Percentiles rank a stretch among this genome's conserved stretches.
phyloP scores from a whole-genome alignment of 2,113 vertebrate species.

The Hippocampus abdominalis region DNA sequence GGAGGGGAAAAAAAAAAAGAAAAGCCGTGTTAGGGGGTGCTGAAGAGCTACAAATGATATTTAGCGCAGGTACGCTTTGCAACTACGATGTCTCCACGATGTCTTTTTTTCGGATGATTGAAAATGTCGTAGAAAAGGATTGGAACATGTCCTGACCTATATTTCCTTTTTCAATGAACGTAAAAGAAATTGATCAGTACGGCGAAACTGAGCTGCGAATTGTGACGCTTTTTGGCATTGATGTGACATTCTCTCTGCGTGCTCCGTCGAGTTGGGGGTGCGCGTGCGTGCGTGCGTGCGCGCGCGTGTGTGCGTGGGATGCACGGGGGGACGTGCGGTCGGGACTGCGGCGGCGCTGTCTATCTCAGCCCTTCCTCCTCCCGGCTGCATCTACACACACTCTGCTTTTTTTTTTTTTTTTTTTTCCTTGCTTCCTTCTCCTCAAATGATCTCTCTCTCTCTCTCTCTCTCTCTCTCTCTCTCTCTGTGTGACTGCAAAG shows the following conservation, averaged over 20 bases:
- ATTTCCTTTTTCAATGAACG: too few species aligned
- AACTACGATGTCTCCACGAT: too few species aligned
- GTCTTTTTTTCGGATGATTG: too few species aligned
- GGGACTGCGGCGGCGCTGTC: slow-evolving; percentile 55
- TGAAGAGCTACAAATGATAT: too few species aligned
- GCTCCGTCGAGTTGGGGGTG: neutral
- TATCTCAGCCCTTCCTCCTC: slow-evolving; percentile 25
- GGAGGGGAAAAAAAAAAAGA: too few species aligned
- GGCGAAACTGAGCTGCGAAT: neutral
- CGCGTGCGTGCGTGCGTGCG: slow-evolving; percentile 14
- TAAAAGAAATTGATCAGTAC: neutral
- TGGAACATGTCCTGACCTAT: too few species aligned
- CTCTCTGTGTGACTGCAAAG: too few species aligned
- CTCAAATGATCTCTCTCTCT: slow-evolving; percentile 36
- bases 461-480: slow-evolving; percentile 6
- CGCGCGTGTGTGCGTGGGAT: slow-evolving; percentile 19
- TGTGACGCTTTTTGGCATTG: neutral
- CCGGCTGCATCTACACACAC: neutral
- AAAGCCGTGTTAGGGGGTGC: too few species aligned
- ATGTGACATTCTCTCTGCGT: neutral
- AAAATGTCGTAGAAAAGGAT: too few species aligned
- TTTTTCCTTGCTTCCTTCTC: slow-evolving; percentile 19
- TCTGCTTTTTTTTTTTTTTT: neutral
- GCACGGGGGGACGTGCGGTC: slow-evolving; percentile 58
- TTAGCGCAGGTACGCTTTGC: too few species aligned